phyloP scores from a whole-genome alignment of 53 echinoderm and acorn worm species.

The Patiria pectinifera region DNA sequence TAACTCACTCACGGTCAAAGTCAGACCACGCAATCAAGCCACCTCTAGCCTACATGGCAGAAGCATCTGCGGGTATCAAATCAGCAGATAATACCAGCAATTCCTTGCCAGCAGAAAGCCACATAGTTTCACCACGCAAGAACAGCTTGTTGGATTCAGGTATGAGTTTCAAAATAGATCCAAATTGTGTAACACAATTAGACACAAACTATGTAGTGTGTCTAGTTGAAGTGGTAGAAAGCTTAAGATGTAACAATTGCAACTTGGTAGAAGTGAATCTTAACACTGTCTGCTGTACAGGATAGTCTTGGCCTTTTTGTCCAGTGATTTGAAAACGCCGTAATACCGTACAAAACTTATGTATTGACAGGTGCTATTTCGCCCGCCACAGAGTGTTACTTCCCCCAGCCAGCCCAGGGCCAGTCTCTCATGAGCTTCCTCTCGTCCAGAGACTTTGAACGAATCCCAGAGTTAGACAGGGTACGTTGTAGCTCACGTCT shows the following conservation, averaged over 20 bases:
- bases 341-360: neutral
- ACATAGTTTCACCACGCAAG: constrained; percentile 34
- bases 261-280: neutral
- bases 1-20: constrained; percentile 32
- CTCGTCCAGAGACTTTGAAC: constrained; percentile 95
- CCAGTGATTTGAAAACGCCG: neutral
- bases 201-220: neutral
- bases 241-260: neutral
- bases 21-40: constrained; percentile 30
- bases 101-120: constrained; percentile 42
- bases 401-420: constrained; percentile 91
- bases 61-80: neutral
- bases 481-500: constrained; percentile 44
- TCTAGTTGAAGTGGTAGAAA: neutral
- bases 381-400: constrained; percentile 88
- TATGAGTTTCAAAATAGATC: neutral
- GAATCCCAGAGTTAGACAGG: constrained; percentile 93
- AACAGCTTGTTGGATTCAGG: constrained; percentile 49
- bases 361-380: constrained; percentile 68
- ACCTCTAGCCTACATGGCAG: neutral
- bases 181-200: neutral
- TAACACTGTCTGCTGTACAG: neutral
- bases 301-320: neutral
- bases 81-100: neutral
- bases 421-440: constrained; percentile 95